Conservation (phyloP, 1,140 invertebrate genomes). For the Heliothis virescens region DNA sequence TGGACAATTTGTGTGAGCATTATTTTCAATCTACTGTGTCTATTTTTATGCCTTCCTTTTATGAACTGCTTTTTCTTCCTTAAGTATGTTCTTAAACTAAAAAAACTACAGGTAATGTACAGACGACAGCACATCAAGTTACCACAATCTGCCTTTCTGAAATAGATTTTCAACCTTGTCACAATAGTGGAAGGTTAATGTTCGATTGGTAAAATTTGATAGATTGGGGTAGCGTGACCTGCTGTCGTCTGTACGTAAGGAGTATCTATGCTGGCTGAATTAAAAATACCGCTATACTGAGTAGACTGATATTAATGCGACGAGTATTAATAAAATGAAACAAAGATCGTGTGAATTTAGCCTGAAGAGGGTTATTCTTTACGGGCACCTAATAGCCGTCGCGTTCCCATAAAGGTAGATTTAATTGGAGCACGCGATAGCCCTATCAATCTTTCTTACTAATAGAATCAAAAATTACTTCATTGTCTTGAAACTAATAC, state of each 20-base stretch:
- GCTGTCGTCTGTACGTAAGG: no score
- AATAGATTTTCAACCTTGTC: no score
- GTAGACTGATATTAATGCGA: conserved; percentile 49
- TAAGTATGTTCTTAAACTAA: background rate
- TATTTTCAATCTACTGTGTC: background rate
- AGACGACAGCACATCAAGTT: no score
- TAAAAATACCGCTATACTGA: conserved; percentile 29
- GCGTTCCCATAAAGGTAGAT: conserved; percentile 56
- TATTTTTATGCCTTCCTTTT: background rate
- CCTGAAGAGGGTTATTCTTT: conserved; percentile 36
- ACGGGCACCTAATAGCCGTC: conserved; percentile 49
- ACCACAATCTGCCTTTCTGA: no score
- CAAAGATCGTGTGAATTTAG: conserved; percentile 55
- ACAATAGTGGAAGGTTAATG: no score
- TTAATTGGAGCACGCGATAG: conserved; percentile 69
- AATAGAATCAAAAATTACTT: conserved; percentile 55
- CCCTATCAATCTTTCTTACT: conserved; percentile 61
- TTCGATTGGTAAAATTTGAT: no score
- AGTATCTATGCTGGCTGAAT: background rate
- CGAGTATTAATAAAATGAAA: conserved; percentile 54
- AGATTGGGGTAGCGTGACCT: no score
- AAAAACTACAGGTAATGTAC: background rate
- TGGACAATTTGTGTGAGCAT: conserved; percentile 13
- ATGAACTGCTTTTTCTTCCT: background rate
- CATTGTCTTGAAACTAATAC: conserved; percentile 43